These are phyloP conservation scores for Alligator mississippiensis DNA, from an alignment of 2,113 vertebrate species.

Conservation along the genomic window DNA sequence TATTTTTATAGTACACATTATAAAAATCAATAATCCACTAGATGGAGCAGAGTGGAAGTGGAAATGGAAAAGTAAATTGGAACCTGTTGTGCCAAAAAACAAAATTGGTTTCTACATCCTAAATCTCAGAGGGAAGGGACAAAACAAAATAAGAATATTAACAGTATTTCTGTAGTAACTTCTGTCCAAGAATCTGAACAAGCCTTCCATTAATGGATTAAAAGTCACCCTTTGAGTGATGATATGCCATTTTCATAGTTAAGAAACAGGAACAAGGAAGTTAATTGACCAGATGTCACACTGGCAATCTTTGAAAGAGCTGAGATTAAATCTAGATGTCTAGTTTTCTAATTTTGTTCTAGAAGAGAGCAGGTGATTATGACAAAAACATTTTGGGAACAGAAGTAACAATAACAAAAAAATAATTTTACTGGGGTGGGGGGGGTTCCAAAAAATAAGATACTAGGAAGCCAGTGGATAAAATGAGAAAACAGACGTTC, in stretches of 20 bases:
- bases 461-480: neutral
- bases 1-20: slow-evolving; percentile 36
- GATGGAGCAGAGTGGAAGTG: slow-evolving; percentile 75
- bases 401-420: neutral
- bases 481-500: neutral
- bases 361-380: neutral
- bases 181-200: neutral
- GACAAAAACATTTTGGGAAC: neutral
- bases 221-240: neutral
- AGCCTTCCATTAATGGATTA: neutral
- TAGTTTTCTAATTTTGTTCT: neutral
- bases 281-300: neutral
- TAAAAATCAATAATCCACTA: slow-evolving; percentile 73
- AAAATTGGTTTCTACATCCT: neutral
- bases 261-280: neutral
- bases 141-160: neutral
- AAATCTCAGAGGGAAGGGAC: neutral
- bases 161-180: neutral
- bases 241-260: neutral
- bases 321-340: neutral
- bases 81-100: slow-evolving; percentile 21
- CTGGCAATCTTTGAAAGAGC: neutral
- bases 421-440: neutral
- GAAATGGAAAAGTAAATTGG: slow-evolving; percentile 58
- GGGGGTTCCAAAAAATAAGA: neutral